Evolutionary conservation across 2,888 invertebrate genomes (phyloP).

Genomic region (Eurois occulta): DNA sequence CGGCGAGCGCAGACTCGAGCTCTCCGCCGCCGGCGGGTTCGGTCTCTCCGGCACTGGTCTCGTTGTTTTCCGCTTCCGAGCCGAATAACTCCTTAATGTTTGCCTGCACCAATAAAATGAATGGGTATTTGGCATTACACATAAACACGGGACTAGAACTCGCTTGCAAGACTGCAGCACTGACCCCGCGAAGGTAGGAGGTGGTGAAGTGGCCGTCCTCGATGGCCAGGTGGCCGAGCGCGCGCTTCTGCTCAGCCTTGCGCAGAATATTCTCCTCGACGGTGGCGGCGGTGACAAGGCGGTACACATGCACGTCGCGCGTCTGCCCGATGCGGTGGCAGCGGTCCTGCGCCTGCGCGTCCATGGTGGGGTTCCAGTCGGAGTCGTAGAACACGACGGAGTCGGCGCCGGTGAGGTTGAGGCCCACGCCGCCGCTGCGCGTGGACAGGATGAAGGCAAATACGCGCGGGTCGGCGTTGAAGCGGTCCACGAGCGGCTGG

Average conservation of each 20-base stretch:
- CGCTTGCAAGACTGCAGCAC: slow-evolving; percentile 28
- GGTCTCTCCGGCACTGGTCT: slow-evolving; percentile 86
- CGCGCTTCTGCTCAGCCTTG: slow-evolving; percentile 99
- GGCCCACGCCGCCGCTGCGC: slow-evolving; percentile 98
- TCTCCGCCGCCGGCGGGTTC: slow-evolving; percentile 91
- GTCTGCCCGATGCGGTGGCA: slow-evolving; percentile 99
- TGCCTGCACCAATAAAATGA: slow-evolving; percentile 89
- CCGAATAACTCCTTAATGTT: slow-evolving; percentile 98
- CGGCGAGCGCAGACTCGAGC: slow-evolving; percentile 96
- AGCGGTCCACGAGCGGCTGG: slow-evolving; percentile 99
- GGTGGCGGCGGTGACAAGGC: slow-evolving; percentile 98
- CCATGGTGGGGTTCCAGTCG: slow-evolving; percentile 99
- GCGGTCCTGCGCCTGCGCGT: slow-evolving; percentile 97
- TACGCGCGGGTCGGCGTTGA: slow-evolving; percentile 98
- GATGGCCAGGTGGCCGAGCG: slow-evolving; percentile 98
- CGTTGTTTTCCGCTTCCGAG: slow-evolving; percentile 91
- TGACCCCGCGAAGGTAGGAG: slow-evolving; percentile 95
- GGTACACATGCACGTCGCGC: slow-evolving; percentile 99
- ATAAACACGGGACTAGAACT: neutral
- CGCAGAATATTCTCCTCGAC: slow-evolving; percentile 99
- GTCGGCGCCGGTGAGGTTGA: slow-evolving; percentile 99
- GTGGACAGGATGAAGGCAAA: slow-evolving; percentile 99
- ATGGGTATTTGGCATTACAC: neutral
- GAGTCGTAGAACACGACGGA: slow-evolving; percentile 99
- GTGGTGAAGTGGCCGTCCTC: slow-evolving; percentile 99